Conservation (phyloP, 2,888 invertebrate genomes). For the Globia sparganii region DNA sequence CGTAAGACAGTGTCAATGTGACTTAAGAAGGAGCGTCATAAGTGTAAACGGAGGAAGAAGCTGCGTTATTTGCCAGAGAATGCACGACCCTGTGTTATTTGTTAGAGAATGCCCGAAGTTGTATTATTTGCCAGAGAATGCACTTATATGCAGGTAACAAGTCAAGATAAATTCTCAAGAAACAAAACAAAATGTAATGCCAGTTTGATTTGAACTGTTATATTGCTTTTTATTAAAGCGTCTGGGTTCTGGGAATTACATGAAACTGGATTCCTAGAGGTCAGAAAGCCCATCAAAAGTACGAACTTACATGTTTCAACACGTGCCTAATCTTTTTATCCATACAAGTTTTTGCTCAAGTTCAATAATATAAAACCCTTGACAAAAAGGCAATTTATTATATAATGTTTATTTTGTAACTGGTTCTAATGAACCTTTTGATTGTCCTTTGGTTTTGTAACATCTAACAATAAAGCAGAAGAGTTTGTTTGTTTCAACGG, state of each 20-base stretch:
- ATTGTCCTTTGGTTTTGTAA: slow-evolving; percentile 12
- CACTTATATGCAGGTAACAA: slow-evolving; percentile 4
- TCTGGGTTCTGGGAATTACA: slow-evolving; percentile 1
- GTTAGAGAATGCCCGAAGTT: not conserved
- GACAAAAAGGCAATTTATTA: not conserved
- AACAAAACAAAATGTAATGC: not conserved
- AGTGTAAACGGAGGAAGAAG: not conserved
- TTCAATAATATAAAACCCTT: slow-evolving; percentile 1
- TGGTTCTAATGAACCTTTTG: slow-evolving; percentile 1
- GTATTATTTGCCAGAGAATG: not conserved
- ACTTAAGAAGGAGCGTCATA: not conserved
- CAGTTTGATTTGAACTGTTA: not conserved
- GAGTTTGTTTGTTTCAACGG: not conserved
- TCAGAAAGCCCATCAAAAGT: not conserved
- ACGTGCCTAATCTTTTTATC: not conserved
- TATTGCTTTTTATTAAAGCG: not conserved
- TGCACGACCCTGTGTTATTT: not conserved
- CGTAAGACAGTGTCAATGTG: not conserved
- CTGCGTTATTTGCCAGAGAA: not conserved
- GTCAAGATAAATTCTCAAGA: not conserved
- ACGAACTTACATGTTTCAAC: not conserved
- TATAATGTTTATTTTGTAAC: not conserved
- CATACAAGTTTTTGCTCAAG: not conserved
- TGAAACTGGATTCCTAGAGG: not conserved
- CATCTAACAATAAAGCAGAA: not conserved